Evolutionary conservation across 2,797 vertebrate species (phyloP), one percentile per base, ranked within the genome.

Genomic region (Sandelia bainsii): DNA sequence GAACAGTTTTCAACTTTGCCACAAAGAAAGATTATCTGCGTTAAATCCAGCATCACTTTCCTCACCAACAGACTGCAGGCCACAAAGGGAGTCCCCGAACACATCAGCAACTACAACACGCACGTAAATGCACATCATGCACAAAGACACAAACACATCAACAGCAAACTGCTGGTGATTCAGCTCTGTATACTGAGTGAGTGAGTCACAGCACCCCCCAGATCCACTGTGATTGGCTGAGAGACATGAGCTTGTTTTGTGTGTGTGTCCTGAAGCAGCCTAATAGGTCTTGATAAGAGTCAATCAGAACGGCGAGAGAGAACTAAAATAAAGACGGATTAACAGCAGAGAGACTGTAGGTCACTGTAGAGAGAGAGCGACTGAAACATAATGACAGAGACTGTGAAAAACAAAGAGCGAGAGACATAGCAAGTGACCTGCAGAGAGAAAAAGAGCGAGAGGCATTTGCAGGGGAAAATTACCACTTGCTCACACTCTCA

Each of bases 231-330:
- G 85, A 84, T 84, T 87, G 86, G 87, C 66, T 75, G 59, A 13
- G n/a, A 81, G 50, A 59, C 6, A 22, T 61, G 59, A 70, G 58
- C 3, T 4, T 51, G 37, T 54, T 16, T 45, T 44, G 42, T 54
- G 67, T 54, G 65, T 37, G 50, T 40, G 32, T 75, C 81, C 75
- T 0, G 20, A 50, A 82, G 87, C 73, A 19, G 62, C 40, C 42
- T 81, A 83, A 89, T 83, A 72, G 77, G 69, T 80, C 79, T 77
- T 83, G 84, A 88, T 89, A 76, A 88, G 77, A 87, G 66, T 85
- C 82, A 77, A 88, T 85, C 79, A 79, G 56, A 66, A 42, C 0
- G 1, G 45, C 62, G 58, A 70, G 51, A 45, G 69, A 39, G 50
- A 25, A 66, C 0, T 14, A 69, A 78, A 87, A 87, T 86, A 81